A percentile compares a stretch with the other conserved stretches of the same genome.
Conservation (phyloP, 2,797 vertebrate genomes). For the Dicrostonyx torquatus region DNA sequence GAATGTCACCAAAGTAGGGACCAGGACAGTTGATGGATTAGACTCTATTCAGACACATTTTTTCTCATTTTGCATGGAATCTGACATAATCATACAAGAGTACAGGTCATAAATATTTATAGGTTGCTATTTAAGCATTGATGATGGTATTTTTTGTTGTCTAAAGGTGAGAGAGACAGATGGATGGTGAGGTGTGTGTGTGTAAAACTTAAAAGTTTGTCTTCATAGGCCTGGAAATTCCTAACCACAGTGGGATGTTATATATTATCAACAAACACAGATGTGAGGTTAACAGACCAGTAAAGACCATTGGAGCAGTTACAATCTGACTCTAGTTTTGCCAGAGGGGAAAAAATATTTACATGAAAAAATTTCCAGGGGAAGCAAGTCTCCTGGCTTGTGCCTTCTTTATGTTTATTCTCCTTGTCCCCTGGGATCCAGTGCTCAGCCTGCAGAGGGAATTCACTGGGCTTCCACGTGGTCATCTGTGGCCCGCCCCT, state of each 20-base stretch:
- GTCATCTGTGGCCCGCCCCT: not conserved
- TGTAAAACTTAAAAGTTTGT: not conserved
- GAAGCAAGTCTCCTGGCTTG: not conserved
- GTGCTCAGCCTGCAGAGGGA: not conserved
- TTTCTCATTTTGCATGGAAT: slow-evolving; percentile 38
- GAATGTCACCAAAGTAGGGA: slow-evolving; percentile 55
- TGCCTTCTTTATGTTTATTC: not conserved
- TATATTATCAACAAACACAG: slow-evolving; percentile 45
- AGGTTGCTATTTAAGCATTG: slow-evolving; percentile 9
- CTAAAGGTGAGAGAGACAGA: not conserved
- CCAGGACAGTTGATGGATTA: slow-evolving; percentile 40
- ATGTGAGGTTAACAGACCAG: slow-evolving; percentile 28
- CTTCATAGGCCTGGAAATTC: slow-evolving; percentile 6
- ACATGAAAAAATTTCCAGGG: not conserved
- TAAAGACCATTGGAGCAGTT: not conserved
- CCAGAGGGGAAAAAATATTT: not conserved
- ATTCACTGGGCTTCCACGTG: not conserved
- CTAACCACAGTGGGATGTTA: not conserved
- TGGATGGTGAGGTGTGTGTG: not conserved
- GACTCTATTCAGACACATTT: slow-evolving; percentile 37
- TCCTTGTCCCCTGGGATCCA: not conserved
- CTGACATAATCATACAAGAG: not conserved
- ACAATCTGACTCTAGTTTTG: not conserved
- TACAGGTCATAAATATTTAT: not conserved
- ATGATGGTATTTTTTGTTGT: slow-evolving; percentile 36